phyloP scores from a whole-genome alignment of 2,888 invertebrate genomes.

The Lasioglossum lativentre region DNA sequence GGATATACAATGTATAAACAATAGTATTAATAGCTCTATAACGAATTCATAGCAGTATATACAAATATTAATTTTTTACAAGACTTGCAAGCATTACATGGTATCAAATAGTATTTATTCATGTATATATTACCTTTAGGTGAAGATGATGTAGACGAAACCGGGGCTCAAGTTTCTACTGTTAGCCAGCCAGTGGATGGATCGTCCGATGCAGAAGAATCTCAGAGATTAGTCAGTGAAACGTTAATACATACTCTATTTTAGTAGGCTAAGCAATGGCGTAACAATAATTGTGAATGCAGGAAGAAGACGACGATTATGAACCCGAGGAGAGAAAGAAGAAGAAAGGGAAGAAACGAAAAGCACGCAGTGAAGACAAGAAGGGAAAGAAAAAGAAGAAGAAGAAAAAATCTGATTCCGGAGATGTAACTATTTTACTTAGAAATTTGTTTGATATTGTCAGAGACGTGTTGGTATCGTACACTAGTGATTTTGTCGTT shows the following conservation, averaged over 20 bases:
- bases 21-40: background rate
- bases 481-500: background rate
- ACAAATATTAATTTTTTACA: slow-evolving; percentile 50
- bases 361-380: slow-evolving; percentile 95
- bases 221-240: slow-evolving; percentile 80
- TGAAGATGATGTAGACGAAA: slow-evolving; percentile 91
- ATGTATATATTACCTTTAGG: slow-evolving; percentile 78
- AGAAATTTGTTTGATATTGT: background rate
- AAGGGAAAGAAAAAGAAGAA: slow-evolving; percentile 98
- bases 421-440: slow-evolving; percentile 86
- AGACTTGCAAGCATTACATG: background rate
- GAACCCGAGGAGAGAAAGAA: slow-evolving; percentile 94
- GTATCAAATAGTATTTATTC: background rate
- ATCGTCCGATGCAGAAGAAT: slow-evolving; percentile 91
- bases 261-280: background rate
- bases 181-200: slow-evolving; percentile 88
- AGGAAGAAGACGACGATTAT: slow-evolving; percentile 95
- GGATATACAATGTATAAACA: background rate
- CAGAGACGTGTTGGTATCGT: background rate
- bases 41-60: slow-evolving; percentile 23
- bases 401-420: slow-evolving; percentile 96
- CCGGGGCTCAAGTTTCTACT: slow-evolving; percentile 83
- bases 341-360: slow-evolving; percentile 97
- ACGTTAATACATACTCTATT: background rate
- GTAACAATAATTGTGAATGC: slow-evolving; percentile 28